Evolutionary conservation across 2,113 vertebrate genomes (phyloP).

Genomic region (Prunella fulvescens): DNA sequence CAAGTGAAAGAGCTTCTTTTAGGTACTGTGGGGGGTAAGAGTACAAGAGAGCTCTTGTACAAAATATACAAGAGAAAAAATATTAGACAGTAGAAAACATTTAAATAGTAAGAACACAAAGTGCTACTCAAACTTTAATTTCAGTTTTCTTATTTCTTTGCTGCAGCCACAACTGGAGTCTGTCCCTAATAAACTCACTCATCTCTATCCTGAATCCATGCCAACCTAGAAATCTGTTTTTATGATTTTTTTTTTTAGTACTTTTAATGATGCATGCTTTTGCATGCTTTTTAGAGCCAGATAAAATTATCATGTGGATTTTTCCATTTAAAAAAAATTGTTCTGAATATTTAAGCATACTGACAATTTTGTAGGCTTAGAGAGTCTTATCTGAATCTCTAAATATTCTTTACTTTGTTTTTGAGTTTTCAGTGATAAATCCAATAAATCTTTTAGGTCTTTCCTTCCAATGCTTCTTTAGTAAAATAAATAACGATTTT

Average conservation of each 20-base stretch:
- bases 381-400: background rate
- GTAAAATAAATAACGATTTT: background rate
- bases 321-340: background rate
- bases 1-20: background rate
- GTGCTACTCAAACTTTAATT: background rate
- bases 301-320: background rate
- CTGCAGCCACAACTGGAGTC: background rate
- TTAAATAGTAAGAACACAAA: background rate
- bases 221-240: background rate
- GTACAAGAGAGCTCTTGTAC: background rate
- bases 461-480: background rate
- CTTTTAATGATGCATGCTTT: background rate
- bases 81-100: background rate
- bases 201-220: background rate
- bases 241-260: background rate
- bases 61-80: background rate
- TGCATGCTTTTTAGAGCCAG: background rate
- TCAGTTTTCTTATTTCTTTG: background rate
- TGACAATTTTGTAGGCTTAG: background rate
- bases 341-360: background rate
- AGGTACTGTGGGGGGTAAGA: background rate
- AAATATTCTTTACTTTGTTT: background rate
- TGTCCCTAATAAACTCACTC: background rate
- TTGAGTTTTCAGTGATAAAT: background rate
- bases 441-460: background rate